A percentile compares a stretch with the other conserved stretches of the same genome.
Evolutionary conservation across 2,888 invertebrate genomes (phyloP).

Genomic region (Schizaphis graminum): DNA sequence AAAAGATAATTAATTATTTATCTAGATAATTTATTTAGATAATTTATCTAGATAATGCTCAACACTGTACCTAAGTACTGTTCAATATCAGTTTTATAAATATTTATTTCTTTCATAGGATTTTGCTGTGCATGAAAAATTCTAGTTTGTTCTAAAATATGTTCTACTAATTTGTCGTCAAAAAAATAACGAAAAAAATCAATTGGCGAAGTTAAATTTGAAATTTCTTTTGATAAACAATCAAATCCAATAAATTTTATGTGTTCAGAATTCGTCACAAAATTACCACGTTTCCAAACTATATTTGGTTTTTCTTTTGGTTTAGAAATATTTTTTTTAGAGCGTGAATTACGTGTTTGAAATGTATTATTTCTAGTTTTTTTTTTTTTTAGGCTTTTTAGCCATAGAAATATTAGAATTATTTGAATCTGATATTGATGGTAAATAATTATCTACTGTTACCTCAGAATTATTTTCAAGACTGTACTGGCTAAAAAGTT

Average conservation of each 20-base stretch:
- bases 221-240: background rate
- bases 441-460: background rate
- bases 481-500: background rate
- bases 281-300: background rate
- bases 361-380: background rate
- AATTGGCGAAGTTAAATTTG: background rate
- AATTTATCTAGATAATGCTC: no score
- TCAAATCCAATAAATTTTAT: background rate
- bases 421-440: background rate
- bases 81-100: background rate
- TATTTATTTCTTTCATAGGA: background rate
- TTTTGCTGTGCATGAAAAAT: background rate
- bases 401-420: background rate
- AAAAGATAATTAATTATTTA: no score
- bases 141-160: background rate
- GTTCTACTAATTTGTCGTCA: background rate
- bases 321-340: background rate
- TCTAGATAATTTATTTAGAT: no score
- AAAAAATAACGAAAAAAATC: constrained; percentile 1
- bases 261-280: constrained; percentile 1
- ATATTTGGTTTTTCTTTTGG: background rate
- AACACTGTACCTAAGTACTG: background rate
- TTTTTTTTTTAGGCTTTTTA: background rate
- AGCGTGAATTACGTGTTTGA: background rate
- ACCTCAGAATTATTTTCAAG: background rate